Evolutionary conservation across 2,888 invertebrate genomes (phyloP).

Genomic region (Acronicta alni): DNA sequence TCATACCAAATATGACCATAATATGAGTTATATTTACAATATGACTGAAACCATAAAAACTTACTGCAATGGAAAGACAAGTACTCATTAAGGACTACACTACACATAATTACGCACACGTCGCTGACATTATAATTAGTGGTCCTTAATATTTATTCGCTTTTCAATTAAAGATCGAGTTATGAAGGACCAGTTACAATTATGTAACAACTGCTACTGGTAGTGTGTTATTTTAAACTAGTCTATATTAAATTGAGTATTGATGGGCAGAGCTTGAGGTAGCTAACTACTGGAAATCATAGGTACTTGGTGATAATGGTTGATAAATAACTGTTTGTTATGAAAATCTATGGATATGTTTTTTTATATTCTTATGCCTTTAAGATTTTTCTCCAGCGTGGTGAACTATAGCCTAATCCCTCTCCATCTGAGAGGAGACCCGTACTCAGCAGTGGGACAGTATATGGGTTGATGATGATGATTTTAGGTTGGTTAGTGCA

Average conservation of each 20-base stretch:
- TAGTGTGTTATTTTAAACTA: neutral
- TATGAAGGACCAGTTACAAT: neutral
- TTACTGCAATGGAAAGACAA: slow-evolving; percentile 2
- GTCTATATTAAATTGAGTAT: neutral
- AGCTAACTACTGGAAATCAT: too few species aligned
- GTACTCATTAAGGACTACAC: slow-evolving; percentile 16
- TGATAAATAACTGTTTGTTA: too few species aligned
- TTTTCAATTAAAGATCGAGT: slow-evolving; percentile 6
- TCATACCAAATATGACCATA: slow-evolving; percentile 33
- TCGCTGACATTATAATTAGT: slow-evolving; percentile 33
- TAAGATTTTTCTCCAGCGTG: too few species aligned
- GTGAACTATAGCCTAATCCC: too few species aligned
- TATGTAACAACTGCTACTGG: slow-evolving; percentile 9
- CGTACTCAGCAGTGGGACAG: too few species aligned
- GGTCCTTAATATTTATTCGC: slow-evolving; percentile 7
- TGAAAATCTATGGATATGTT: too few species aligned
- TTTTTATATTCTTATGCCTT: too few species aligned
- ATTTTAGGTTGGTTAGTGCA: too few species aligned
- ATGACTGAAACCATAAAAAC: slow-evolving; percentile 31
- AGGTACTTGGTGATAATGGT: too few species aligned
- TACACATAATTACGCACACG: slow-evolving; percentile 13
- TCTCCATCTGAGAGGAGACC: too few species aligned
- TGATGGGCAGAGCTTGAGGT: too few species aligned
- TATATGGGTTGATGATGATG: too few species aligned
- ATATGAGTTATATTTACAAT: slow-evolving; percentile 17